phyloP scores from a whole-genome alignment of 2,888 invertebrate genomes.

The Macrosiphum euphorbiae region DNA sequence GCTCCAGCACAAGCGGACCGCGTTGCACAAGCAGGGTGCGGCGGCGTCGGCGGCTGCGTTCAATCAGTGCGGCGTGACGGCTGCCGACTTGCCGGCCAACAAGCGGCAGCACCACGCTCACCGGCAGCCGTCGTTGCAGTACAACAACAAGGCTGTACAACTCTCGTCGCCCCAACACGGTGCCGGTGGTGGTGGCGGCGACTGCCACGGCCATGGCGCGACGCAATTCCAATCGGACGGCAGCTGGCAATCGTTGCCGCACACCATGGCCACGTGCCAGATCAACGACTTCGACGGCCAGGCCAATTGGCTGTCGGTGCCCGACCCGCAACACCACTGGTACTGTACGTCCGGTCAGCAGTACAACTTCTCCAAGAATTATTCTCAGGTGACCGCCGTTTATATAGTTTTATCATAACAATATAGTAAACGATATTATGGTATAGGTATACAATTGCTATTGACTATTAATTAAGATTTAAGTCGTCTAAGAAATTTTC shows the following conservation, averaged over 20 bases:
- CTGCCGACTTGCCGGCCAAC: slow-evolving; percentile 67
- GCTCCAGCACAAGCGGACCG: slow-evolving; percentile 89
- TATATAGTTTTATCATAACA: not conserved
- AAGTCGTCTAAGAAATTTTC: not conserved
- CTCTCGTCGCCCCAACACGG: slow-evolving; percentile 53
- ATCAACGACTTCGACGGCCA: slow-evolving; percentile 72
- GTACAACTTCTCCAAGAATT: slow-evolving; percentile 63
- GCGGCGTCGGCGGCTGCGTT: slow-evolving; percentile 73
- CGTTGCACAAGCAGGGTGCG: slow-evolving; percentile 82
- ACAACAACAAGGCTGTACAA: slow-evolving; percentile 43
- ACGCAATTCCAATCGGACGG: slow-evolving; percentile 49
- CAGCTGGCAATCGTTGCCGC: slow-evolving; percentile 76
- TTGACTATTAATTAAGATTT: not conserved
- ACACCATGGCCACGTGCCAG: slow-evolving; percentile 78
- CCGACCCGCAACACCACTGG: slow-evolving; percentile 59
- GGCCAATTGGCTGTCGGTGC: slow-evolving; percentile 60
- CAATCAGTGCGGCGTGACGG: slow-evolving; percentile 75
- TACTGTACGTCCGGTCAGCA: slow-evolving; percentile 59
- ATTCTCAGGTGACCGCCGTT: slow-evolving; percentile 56
- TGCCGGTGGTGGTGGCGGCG: slow-evolving; percentile 62
- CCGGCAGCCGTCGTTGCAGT: slow-evolving; percentile 46
- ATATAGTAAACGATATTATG: not conserved
- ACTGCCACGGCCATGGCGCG: slow-evolving; percentile 70
- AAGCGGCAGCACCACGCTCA: slow-evolving; percentile 52
- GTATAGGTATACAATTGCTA: not conserved